phyloP scores from a whole-genome alignment of 2,113 vertebrate species.

The Podilymbus podiceps region DNA sequence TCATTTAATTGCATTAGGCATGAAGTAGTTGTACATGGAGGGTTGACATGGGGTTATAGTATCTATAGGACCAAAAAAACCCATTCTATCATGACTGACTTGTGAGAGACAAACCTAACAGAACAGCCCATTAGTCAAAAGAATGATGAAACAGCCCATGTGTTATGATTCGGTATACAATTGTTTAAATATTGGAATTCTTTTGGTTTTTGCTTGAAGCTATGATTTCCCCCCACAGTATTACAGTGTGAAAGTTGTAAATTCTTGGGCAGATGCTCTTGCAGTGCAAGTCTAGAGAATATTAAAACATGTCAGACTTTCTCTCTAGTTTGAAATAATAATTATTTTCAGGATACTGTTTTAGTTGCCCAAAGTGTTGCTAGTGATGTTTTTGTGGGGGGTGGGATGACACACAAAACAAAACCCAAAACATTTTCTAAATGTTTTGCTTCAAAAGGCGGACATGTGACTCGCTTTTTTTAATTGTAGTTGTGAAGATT shows the following conservation, averaged over 20 bases:
- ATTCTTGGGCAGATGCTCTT: not conserved
- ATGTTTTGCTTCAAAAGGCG: not conserved
- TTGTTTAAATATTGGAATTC: not conserved
- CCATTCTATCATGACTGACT: not conserved
- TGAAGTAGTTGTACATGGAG: not conserved
- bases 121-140: not conserved
- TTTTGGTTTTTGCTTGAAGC: not conserved
- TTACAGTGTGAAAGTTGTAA: not conserved
- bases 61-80: slow-evolving; percentile 39
- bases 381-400: not conserved
- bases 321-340: not conserved
- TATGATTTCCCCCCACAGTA: not conserved
- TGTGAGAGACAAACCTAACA: not conserved
- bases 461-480: not conserved
- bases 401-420: not conserved
- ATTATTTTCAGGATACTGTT: not conserved
- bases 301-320: not conserved
- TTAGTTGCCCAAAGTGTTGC: not conserved
- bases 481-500: not conserved
- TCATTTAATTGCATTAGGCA: not conserved
- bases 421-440: not conserved
- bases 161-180: not conserved
- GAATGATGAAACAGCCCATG: not conserved
- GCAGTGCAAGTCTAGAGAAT: not conserved
- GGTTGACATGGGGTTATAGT: not conserved